Evolutionary conservation across 2,888 invertebrate genomes (phyloP), one percentile per base, ranked within the genome.

Genomic region (Drosophila mettleri): DNA sequence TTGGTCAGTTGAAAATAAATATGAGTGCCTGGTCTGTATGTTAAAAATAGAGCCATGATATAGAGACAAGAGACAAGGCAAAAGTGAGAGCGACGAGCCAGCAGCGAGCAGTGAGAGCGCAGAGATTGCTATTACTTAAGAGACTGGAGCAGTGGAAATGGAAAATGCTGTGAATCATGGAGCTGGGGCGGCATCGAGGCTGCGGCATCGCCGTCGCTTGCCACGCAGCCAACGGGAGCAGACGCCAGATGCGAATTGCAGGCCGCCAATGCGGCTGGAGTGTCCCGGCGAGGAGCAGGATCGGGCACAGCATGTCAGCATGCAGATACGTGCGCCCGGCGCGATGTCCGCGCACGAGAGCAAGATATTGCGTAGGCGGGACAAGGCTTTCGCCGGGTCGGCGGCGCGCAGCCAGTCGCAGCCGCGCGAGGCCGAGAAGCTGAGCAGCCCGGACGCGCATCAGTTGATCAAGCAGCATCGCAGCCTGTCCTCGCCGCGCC

Each of bases 191-290:
- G 74, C 94, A 89, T 93, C 94, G 43, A 49, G 62, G 43, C 74
- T 69, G 46, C 20, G 93, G 39, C 93, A 94, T 59, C 94, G 94
- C 79, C 93, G 95, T 49, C 93, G 95, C 69, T 91, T 94, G 41
- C 92, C 92, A 27, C 90, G 94, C 24, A 93, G 93, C 27, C 93
- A 93, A 57, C 94, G 95, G 74, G 95, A 95, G 66, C 94, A 94
- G 49, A 94, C 95, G 9, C 95, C 95, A 2, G 91, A 91, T 52
- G 87, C 90, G 0, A 45, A 45, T 18, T 67, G 69, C 51, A 39
- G 64, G 6, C 27, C 52, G 1, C 29, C 58, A 3, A 7, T 8
- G 38, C 43, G 49, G 22, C 27, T 55, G 62, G 34, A 69, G 58
- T 6, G 82, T 80, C 55, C 85, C 0, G 87, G 87, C 53, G 80